Evolutionary conservation across 1,140 invertebrate species (phyloP).

Genomic region (Aricia agestis): DNA sequence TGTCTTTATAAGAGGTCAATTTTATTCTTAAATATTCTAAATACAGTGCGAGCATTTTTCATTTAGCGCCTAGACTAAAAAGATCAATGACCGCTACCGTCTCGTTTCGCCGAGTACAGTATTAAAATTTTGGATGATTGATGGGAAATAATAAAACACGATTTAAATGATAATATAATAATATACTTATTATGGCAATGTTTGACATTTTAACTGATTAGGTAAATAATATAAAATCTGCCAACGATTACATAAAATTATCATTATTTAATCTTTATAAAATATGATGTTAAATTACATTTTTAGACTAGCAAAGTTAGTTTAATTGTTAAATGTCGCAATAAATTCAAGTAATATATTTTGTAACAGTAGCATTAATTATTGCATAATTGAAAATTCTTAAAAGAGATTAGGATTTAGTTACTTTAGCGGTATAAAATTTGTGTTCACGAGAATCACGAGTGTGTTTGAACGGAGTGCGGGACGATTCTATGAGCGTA

Average conservation of each 20-base stretch:
- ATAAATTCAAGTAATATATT: slow-evolving; percentile 26
- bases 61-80: too few relatives aligned
- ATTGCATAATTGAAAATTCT: slow-evolving; percentile 28
- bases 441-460: slow-evolving; percentile 88
- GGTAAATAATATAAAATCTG: slow-evolving; percentile 35
- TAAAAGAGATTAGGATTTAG: slow-evolving; percentile 49
- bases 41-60: too few relatives aligned
- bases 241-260: slow-evolving; percentile 16
- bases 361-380: slow-evolving; percentile 21
- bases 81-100: too few relatives aligned
- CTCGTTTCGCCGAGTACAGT: too few relatives aligned
- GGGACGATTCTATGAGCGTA: slow-evolving; percentile 82
- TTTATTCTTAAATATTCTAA: too few relatives aligned
- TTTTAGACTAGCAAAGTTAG: slow-evolving; percentile 59
- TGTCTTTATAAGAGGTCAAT: too few relatives aligned
- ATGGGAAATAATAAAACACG: slow-evolving; percentile 1
- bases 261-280: slow-evolving; percentile 25
- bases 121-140: background rate
- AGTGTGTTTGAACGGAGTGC: slow-evolving; percentile 87
- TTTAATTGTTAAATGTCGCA: slow-evolving; percentile 24
- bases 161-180: slow-evolving; percentile 38
- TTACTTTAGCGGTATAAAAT: slow-evolving; percentile 83
- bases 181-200: slow-evolving; percentile 70
- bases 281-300: slow-evolving; percentile 41
- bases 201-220: slow-evolving; percentile 52